Base-by-base conservation (phyloP, 2,797 vertebrate species). In the Ctenopoma kingsleyae region DNA sequence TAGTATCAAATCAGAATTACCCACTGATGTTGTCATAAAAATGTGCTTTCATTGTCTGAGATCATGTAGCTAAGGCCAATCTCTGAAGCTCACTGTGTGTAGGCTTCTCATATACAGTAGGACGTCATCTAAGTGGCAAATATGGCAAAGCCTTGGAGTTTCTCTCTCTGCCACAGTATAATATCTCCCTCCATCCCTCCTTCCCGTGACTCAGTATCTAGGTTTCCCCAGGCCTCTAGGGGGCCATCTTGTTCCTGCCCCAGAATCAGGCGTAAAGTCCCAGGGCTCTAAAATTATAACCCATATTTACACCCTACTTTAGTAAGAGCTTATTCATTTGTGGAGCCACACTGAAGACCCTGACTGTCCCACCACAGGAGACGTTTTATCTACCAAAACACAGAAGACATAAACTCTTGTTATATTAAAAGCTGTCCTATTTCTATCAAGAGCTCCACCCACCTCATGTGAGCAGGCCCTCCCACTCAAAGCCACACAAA, bases 221-320 rank as follows among this genome's bases (percentile, higher is more conserved):
- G 81, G 71, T 91, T 88, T 85, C 60, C 66, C 62, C 48, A 7
- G 51, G 74, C 78, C 88, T 89, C 85, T 76, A 89, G 87, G 81
- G 87, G 85, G 86, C 73, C 80, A 80, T 84, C 76, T 73, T 72
- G 68, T 84, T 82, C 68, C 74, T 52, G 43, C 87, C 82, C 67
- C 70, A 87, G 78, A 86, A 86, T 86, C 66, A 75, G 68, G 67
- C 68, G 11, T 57, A 22, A 71, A 83, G 75, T 87, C 85, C 87
- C 81, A 51, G 20, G 64, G 84, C 81, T 78, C 58, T 52, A 32
- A 84, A 90, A 87, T 81, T 48, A 89, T 74, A 44, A 72, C 76
- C 78, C 70, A 65, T 73, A 80, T 85, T 89, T 86, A 88, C 83
- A 74, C 67, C 58, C 47, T 38, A 78, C 71, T 76, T 55, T 36